Percentiles rank a stretch among this genome's conserved stretches.
Evolutionary conservation across 1,140 invertebrate species (phyloP).

Genomic region (Pentalonia nigronervosa): DNA sequence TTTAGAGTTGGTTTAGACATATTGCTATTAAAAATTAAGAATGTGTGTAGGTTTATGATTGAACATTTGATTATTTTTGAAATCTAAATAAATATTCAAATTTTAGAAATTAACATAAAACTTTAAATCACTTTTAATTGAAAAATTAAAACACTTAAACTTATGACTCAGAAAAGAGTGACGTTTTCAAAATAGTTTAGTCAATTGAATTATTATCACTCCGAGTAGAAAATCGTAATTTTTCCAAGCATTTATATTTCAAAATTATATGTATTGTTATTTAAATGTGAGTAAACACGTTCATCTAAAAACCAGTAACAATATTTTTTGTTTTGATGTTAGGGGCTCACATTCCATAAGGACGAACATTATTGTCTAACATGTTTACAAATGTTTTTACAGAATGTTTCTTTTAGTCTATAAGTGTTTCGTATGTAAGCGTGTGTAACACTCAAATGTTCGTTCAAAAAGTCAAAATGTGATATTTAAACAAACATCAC

Average conservation of each 20-base stretch:
- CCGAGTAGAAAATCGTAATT: not conserved
- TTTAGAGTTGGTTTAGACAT: not conserved
- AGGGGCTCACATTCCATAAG: no score
- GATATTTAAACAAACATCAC: not conserved
- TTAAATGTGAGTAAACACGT: no score
- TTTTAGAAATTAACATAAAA: not conserved
- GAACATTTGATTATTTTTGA: not conserved
- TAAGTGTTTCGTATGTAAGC: not conserved
- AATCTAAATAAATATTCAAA: not conserved
- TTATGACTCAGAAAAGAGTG: not conserved
- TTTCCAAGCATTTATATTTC: not conserved
- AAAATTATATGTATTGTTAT: not conserved
- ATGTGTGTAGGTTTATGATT: not conserved
- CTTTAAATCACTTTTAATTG: not conserved
- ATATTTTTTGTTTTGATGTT: no score
- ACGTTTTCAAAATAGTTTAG: not conserved
- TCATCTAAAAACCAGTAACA: no score
- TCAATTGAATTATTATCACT: not conserved
- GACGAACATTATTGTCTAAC: not conserved
- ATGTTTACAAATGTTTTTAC: not conserved
- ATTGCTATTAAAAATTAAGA: not conserved
- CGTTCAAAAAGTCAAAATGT: not conserved
- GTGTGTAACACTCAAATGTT: not conserved
- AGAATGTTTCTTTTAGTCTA: not conserved
- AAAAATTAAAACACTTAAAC: not conserved